Evolutionary conservation across 2,113 vertebrate species (phyloP), one percentile per base, ranked within the genome.

Genomic region (Rhineura floridana): DNA sequence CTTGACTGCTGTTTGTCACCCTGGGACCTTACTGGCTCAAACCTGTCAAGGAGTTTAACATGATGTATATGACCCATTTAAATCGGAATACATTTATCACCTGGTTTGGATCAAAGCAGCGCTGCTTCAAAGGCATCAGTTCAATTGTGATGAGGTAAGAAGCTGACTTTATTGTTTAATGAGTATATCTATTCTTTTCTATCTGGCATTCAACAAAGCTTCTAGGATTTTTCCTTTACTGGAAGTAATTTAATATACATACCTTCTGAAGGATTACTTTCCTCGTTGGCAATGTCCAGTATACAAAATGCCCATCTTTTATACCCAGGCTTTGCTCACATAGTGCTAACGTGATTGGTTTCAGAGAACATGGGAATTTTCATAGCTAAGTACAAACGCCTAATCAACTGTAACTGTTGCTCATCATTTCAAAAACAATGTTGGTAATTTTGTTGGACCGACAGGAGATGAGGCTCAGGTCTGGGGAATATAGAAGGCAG

Each of bases 41-140:
- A 89, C 33, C 78, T 85, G 3, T 62, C 80, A 33, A 28, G 91
- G 73, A 93, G 75, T 89, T 88, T 82, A 93, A 67, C 73, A 83
- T 83, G 81, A 94, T 48, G 0, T 85, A 36, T 63, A 93, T 91
- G 89, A 83, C 81, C 91, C 77, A 69, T 88, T 94, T 90, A 93
- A 90, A 92, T 86, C 55, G 55, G 17, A 79, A 87, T 73, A 48
- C 13, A 9, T 92, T 95, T 94, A 94, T 95, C 19, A 1, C 92
- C 88, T 87, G 44, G n/a, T 85, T 89, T 67, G 15, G 93, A 91
- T 94, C 95, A 94, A 95, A 96, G 93, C 85, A 87, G 80, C 0
- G 0, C 85, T 42, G 46, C 92, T 94, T 95, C 95, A 96, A 95
- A 94, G 91, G 82, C 88, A 91, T 80, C 87, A 44, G 86, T 86